Evolutionary conservation across 2,888 invertebrate species (phyloP), one percentile per base, ranked within the genome.

Genomic region (Kuschelorhynchus macadamiae): DNA sequence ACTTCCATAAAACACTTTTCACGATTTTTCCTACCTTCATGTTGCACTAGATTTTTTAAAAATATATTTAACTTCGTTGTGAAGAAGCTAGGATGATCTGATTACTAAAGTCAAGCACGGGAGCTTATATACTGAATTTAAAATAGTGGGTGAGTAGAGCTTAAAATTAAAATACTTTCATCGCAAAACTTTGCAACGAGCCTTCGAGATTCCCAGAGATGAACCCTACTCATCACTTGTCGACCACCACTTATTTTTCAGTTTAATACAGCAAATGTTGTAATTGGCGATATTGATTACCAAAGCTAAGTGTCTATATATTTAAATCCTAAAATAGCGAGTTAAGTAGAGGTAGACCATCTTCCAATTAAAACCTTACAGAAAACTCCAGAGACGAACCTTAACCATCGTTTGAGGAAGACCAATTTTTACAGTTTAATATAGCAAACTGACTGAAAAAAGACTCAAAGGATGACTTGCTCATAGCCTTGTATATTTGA

Each of bases 91-190:
- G 68, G 75, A 71, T 79, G 79, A 78, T 79, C 76, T 79, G 78
- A 73, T 75, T 76, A 64, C 67, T 52, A 42, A 68, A 73, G 73
- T 75, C 74, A 73, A 74, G 73, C 70, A 72, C 74, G 62, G 72
- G 71, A 75, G 77, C 77, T 81, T 81, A 76, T 81, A 81, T 81
- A 81, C 76, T 73, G 57, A 64, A 75, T 65, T 62, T 69, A 60
- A 75, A 70, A 79, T 78, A 79, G 78, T 79, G 80, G 80, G 81
- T 81, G 80, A 64, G 47, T 74, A 76, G 72, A 75, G 75, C 75
- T 74, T 76, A 76, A 76, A 78, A 79, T 76, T 79, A 76, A 74
- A 78, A 78, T 71, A 80, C 80, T 80, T 80, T 80, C 80, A 80
- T 80, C 78, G 78, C 79, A 78, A 80, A 80, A 80, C 80, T 79